These are phyloP conservation scores for Aphaenogaster rudis DNA, from an alignment of 1,140 invertebrate genomes.

Conservation along the genomic window DNA sequence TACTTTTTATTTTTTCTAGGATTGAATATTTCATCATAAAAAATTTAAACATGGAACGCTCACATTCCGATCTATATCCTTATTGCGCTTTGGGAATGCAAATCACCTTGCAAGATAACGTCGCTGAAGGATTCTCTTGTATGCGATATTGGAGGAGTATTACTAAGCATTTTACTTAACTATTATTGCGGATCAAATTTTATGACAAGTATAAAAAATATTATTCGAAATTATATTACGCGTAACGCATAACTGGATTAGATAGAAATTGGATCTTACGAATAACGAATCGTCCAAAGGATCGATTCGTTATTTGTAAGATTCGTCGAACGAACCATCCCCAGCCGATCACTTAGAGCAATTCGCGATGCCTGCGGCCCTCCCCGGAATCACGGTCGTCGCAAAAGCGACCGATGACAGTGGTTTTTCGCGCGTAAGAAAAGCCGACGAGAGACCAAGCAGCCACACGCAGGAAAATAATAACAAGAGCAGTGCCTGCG, in stretches of 20 bases:
- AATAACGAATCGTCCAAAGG: too few relatives aligned
- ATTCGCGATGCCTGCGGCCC: neutral
- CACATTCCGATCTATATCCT: neutral
- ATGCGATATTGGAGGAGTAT: neutral
- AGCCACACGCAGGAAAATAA: conserved; percentile 68
- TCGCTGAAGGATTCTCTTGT: neutral
- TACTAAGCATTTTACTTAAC: neutral
- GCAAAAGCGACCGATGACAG: conserved; percentile 11
- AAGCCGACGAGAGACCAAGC: conserved; percentile 26
- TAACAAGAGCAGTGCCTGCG: conserved; percentile 65
- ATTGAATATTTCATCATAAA: neutral
- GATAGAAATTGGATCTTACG: too few relatives aligned
- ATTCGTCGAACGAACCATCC: neutral
- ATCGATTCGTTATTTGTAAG: neutral
- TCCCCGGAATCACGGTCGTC: neutral
- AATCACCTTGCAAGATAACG: neutral
- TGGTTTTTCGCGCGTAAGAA: conserved; percentile 34
- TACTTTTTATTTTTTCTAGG: neutral
- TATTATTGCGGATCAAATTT: neutral
- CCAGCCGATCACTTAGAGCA: neutral
- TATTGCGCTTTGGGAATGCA: neutral
- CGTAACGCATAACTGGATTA: neutral
- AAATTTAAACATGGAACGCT: neutral
- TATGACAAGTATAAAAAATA: neutral
- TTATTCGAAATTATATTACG: neutral